Evolutionary conservation across 2,113 vertebrate species (phyloP), one percentile per base, ranked within the genome.

Genomic region (Cebidichthys violaceus): DNA sequence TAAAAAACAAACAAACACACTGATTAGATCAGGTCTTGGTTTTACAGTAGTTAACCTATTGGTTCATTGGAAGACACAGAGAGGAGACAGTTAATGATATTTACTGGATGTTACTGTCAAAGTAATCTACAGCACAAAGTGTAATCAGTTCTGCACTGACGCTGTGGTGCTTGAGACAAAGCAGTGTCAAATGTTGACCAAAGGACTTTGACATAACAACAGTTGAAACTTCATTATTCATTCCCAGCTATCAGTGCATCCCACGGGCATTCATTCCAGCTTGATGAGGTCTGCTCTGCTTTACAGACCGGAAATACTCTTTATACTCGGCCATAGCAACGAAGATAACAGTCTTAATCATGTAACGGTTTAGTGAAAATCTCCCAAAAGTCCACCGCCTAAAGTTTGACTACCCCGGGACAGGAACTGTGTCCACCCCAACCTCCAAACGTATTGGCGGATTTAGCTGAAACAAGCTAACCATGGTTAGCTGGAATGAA

Each of bases 321-420:
- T 83, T 60, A 78, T 43, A 11, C 83, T 68, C 11, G 27, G 8
- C 6, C 64, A 33, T 35, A 29, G 31, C 27, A 6, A 29, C 24
- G 2, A 20, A 75, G 69, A 72, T 75, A 57, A 55, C 9, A 70
- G 15, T 59, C 27, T 33, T 13, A 60, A 47, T 20, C 74, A 24
- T 69, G 35, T 52, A 67, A 70, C 62, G 24, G 65, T 29, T 4
- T 35, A 27, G 11, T 7, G n/a, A 37, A 70, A 68, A 27, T 14
- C 70, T 22, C 70, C 65, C 79, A 6, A 15, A 74, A 55, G 13
- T 81, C 73, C 83, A 27, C 87, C 89, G 89, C 86, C 86, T 74
- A 68, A 91, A 90, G 33, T 90, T 90, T 90, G 83, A 90, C 57
- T 59, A 29, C 8, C 59, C 77, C 39, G 81, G 83, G 86, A 88